A percentile compares a stretch with the other conserved stretches of the same genome.
phyloP scores from a whole-genome alignment of 2,113 vertebrate species.

The Tauraco erythrolophus region DNA sequence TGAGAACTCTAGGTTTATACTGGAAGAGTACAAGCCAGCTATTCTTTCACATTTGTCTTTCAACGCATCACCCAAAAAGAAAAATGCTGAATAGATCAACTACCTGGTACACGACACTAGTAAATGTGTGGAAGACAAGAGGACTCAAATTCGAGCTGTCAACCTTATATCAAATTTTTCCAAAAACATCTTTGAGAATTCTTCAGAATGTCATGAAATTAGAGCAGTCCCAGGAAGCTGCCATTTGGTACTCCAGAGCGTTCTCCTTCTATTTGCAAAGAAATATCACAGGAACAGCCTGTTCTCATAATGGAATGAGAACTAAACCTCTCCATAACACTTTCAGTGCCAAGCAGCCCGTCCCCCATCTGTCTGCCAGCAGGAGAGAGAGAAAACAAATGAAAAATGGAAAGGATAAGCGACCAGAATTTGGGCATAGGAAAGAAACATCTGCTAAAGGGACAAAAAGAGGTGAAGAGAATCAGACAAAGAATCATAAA shows the following conservation, averaged over 20 bases:
- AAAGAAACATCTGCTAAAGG: slow-evolving; percentile 41
- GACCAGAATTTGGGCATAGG: neutral
- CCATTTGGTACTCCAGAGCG: slow-evolving; percentile 27
- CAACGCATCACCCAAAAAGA: neutral
- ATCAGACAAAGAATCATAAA: neutral
- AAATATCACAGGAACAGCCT: slow-evolving; percentile 64
- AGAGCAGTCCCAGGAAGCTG: neutral
- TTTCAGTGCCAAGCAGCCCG: slow-evolving; percentile 48
- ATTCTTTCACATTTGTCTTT: neutral
- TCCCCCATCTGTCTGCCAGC: slow-evolving; percentile 56
- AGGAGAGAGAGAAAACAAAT: slow-evolving; percentile 57
- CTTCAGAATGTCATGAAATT: slow-evolving; percentile 10
- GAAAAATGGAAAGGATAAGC: slow-evolving; percentile 24
- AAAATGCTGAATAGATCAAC: neutral
- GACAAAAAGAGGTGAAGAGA: neutral
- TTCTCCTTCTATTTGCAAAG: slow-evolving; percentile 42
- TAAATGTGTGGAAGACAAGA: neutral
- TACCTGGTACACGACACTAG: neutral
- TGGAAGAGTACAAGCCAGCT: neutral
- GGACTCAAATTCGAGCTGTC: neutral
- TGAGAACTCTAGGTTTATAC: neutral
- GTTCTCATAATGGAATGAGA: slow-evolving; percentile 48
- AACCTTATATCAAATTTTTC: neutral
- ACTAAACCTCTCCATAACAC: slow-evolving; percentile 24
- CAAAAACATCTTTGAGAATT: neutral